A percentile compares a stretch with the other conserved stretches of the same genome.
Conservation (phyloP, 2,797 vertebrate species). For the Diplodus puntazzo region DNA sequence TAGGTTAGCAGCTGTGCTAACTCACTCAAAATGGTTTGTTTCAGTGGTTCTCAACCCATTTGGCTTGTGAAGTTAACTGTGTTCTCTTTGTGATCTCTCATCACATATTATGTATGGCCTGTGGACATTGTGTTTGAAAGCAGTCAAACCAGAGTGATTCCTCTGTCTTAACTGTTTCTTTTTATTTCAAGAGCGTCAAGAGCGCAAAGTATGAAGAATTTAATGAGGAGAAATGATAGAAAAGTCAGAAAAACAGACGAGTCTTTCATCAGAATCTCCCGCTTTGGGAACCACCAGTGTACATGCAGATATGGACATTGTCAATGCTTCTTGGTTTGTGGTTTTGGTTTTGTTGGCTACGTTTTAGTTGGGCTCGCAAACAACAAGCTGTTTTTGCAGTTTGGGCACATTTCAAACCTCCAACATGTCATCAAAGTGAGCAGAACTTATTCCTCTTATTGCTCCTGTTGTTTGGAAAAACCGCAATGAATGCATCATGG, state of each 20-base stretch:
- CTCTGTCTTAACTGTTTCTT: not conserved
- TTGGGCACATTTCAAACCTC: not conserved
- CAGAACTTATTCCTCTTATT: not conserved
- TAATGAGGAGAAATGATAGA: not conserved
- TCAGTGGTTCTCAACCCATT: not conserved
- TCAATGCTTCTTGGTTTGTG: too few relatives aligned
- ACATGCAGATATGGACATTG: too few relatives aligned
- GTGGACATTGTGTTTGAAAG: not conserved
- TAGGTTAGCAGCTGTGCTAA: not conserved
- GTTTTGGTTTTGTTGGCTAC: not conserved
- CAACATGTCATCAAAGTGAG: not conserved
- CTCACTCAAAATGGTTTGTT: constrained; percentile 2
- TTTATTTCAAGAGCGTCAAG: not conserved
- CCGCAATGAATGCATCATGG: not conserved
- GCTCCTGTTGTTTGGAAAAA: not conserved
- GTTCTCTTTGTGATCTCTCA: not conserved
- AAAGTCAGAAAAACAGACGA: not conserved
- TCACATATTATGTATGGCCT: not conserved
- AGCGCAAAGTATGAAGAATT: too few relatives aligned
- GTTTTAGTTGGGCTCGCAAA: not conserved
- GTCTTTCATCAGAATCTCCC: not conserved
- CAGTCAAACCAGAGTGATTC: not conserved
- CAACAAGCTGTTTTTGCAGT: not conserved
- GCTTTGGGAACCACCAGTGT: not conserved
- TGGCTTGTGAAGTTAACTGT: not conserved